Conservation (phyloP, 2,888 invertebrate species). For the Phanerotoma sp. region DNA sequence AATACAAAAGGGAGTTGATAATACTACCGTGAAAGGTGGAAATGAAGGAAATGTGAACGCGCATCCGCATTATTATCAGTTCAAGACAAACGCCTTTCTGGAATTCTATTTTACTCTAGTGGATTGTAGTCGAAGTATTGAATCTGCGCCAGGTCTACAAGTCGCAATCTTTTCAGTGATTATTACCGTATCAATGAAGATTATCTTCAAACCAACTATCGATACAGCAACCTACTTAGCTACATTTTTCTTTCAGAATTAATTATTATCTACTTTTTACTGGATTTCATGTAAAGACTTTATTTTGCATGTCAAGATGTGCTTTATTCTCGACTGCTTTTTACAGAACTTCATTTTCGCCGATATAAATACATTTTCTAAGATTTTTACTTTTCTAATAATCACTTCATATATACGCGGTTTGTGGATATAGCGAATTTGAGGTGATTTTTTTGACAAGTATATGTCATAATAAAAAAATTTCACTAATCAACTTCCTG, state of each 20-base stretch:
- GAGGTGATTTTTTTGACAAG: too few species aligned
- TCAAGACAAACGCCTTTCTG: constrained; percentile 35
- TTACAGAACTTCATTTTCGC: too few species aligned
- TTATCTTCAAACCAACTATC: background rate
- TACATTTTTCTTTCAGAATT: background rate
- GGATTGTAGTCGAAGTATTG: constrained; percentile 26
- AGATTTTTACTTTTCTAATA: too few species aligned
- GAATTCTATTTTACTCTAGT: constrained; percentile 36
- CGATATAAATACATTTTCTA: too few species aligned
- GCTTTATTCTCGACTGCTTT: too few species aligned
- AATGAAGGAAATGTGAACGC: constrained; percentile 25
- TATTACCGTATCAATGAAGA: background rate
- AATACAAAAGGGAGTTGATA: background rate
- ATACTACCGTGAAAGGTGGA: background rate
- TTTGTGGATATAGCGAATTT: too few species aligned
- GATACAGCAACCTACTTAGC: background rate
- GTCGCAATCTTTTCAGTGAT: background rate
- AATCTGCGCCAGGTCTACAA: background rate
- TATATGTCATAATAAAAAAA: too few species aligned
- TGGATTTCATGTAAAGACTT: background rate
- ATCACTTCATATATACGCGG: too few species aligned
- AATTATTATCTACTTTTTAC: background rate
- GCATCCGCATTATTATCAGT: constrained; percentile 33
- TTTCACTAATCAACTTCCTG: too few species aligned
- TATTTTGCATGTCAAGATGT: background rate